phyloP scores from a whole-genome alignment of 1,140 invertebrate species.

The Triops longicaudatus region DNA sequence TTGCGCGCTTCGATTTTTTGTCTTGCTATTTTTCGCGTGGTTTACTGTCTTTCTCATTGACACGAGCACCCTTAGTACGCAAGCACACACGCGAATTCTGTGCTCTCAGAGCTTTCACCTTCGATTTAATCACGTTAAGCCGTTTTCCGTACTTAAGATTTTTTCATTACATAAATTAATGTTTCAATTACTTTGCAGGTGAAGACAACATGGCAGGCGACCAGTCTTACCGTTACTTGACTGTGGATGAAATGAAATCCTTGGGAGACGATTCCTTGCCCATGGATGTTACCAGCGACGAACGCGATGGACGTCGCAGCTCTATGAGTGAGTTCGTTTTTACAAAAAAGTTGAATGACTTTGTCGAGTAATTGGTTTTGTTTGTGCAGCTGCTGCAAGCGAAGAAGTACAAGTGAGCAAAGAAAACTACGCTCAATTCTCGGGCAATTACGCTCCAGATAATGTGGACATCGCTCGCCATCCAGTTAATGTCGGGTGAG shows the following conservation, averaged over 20 bases:
- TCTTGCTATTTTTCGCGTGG: not conserved
- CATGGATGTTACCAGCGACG: constrained; percentile 83
- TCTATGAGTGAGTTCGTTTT: constrained; percentile 35
- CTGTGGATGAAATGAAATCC: constrained; percentile 89
- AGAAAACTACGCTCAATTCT: constrained; percentile 41
- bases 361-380: not conserved
- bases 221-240: constrained; percentile 83
- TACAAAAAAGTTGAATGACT: not conserved
- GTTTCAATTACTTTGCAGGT: constrained; percentile 44
- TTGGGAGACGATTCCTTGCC: constrained; percentile 85
- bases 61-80: not conserved
- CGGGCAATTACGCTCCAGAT: constrained; percentile 55
- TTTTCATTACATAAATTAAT: constrained; percentile 32
- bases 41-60: not conserved
- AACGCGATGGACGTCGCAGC: constrained; percentile 57
- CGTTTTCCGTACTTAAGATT: not conserved
- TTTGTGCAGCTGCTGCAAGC: not conserved
- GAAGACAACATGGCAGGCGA: constrained; percentile 82
- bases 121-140: not conserved
- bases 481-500: constrained; percentile 80
- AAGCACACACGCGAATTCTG: not conserved
- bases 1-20: not conserved
- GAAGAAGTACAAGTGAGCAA: constrained; percentile 36
- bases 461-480: constrained; percentile 78
- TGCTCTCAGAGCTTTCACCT: not conserved